Evolutionary conservation across 2,888 invertebrate genomes (phyloP), one percentile per base, ranked within the genome.

Genomic region (Erebia epiphron): DNA sequence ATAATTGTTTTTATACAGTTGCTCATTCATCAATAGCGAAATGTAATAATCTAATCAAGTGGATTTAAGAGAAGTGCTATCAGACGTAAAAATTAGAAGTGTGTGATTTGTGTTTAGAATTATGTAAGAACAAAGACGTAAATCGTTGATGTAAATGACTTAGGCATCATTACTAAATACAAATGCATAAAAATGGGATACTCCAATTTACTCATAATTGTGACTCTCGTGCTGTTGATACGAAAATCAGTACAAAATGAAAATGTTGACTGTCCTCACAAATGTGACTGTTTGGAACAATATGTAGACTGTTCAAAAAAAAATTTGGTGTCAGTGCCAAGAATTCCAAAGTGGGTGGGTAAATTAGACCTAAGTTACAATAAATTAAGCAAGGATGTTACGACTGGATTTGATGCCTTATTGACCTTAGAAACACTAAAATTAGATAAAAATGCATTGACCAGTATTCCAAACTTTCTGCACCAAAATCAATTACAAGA

Each of bases 301-400:
- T 95, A 95, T 86, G 96, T 97, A 73, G 96, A 96, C 90, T 97
- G 97, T 93, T 95, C 95, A 78, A 95, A 95, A 82, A 94, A 94
- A 84, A 95, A 95, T 86, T 94, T 97, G 82, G 94, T 94, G 77
- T 93, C 94, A 80, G 95, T 97, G 86, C 97, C 97, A 77, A 93
- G 95, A 89, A 94, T 97, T 86, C 97, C 97, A 73, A 92, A 93
- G 90, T 97, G 97, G 96, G 96, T 96, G 86, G 95, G 95, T 91
- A 94, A 95, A 83, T 94, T 97, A 95, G 97, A 95, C 95, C 86
- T 94, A 79, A 91, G 92, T 79, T 85, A 85, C 79, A 93, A 93
- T 82, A 90, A 85, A 84, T 84, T 94, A 79, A 88, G 83, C 79
- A 90, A 90, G 82, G 86, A 87, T 80, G 84, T 86, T 73, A 87